Evolutionary conservation across 2,113 vertebrate genomes (phyloP).

Genomic region (Muntiacus reevesi): DNA sequence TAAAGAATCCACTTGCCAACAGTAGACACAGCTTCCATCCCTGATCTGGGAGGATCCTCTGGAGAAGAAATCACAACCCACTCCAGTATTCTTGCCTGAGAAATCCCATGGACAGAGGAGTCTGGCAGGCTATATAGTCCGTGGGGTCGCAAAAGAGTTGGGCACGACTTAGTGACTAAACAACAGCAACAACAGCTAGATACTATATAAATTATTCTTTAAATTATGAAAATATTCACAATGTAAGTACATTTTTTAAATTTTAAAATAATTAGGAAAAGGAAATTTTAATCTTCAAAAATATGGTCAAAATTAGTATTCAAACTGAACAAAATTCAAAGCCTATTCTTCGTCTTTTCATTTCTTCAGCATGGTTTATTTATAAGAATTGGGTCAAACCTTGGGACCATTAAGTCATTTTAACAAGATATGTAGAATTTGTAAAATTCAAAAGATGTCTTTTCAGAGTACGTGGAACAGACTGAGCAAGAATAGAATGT

Average conservation of each 20-base stretch:
- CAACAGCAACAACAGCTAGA: neutral
- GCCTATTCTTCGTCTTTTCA: neutral
- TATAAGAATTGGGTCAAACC: neutral
- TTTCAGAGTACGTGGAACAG: neutral
- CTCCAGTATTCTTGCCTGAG: neutral
- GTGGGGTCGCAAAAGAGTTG: neutral
- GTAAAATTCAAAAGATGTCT: neutral
- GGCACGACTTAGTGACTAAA: neutral
- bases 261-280: neutral
- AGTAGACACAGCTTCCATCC: neutral
- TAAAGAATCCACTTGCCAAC: neutral
- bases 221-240: neutral
- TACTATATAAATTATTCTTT: neutral
- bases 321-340: neutral
- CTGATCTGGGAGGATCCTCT: neutral
- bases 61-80: neutral
- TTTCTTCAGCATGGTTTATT: neutral
- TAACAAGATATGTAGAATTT: neutral
- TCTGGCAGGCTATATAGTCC: neutral
- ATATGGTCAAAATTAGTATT: neutral
- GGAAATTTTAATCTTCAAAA: neutral
- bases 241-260: neutral
- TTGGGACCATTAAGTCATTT: neutral
- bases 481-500: accelerated
- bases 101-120: neutral